These are phyloP conservation scores for Cynocephalus volans DNA, from an alignment of 2,113 vertebrate genomes.

Conservation along the genomic window DNA sequence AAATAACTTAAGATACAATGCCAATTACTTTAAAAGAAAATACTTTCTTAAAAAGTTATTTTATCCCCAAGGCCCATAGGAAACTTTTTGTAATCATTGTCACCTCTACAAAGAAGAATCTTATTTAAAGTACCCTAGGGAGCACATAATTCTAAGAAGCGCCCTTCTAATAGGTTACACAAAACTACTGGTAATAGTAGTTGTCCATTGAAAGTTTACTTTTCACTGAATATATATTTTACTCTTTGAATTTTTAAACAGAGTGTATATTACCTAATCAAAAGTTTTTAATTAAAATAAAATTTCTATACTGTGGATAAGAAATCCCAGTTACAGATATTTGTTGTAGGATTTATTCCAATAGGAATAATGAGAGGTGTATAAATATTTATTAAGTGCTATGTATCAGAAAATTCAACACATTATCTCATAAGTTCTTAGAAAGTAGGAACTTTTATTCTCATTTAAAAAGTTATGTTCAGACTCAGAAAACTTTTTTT, in stretches of 20 bases:
- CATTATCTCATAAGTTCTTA: background rate
- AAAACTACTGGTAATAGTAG: background rate
- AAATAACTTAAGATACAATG: background rate
- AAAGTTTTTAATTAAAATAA: background rate
- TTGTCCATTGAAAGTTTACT: background rate
- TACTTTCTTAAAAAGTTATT: background rate
- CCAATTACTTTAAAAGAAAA: conserved; percentile 40
- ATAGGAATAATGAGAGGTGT: background rate
- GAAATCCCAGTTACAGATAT: background rate
- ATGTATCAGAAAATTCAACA: background rate
- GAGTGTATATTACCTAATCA: background rate
- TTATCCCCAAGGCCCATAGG: background rate
- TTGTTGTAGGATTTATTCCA: background rate
- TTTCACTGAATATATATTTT: background rate
- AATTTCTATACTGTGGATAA: background rate
- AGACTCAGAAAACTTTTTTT: conserved; percentile 7
- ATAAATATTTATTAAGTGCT: background rate
- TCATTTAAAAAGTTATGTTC: background rate
- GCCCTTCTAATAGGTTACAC: background rate
- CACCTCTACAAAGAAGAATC: background rate
- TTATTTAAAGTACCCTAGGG: background rate
- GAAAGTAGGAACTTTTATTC: background rate
- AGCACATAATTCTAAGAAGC: background rate
- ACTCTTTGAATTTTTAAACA: background rate
- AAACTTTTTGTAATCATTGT: conserved; percentile 1